phyloP scores from a whole-genome alignment of 2,888 invertebrate genomes.

The Lymantria dispar region DNA sequence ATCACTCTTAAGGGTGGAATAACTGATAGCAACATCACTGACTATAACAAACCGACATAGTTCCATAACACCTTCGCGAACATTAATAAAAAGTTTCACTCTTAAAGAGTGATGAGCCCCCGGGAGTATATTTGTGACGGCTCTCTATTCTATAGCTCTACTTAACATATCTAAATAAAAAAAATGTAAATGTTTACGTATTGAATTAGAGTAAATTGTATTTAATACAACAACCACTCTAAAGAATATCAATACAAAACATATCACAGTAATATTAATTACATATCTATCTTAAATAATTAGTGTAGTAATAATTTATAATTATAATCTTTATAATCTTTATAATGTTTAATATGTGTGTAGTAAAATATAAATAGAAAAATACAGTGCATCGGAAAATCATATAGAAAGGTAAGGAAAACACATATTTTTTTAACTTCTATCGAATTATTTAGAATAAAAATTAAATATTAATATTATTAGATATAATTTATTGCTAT shows the following conservation, averaged over 20 bases:
- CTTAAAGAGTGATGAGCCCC: conserved; percentile 74
- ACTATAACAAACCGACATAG: conserved; percentile 14
- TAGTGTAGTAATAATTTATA: neutral
- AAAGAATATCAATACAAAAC: conserved; percentile 79
- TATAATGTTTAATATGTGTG: conserved; percentile 6
- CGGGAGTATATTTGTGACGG: conserved; percentile 33
- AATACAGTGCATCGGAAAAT: conserved; percentile 5
- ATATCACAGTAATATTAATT: conserved; percentile 62
- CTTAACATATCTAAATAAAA: conserved; percentile 40
- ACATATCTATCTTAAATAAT: conserved; percentile 9
- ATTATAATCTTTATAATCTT: too few species aligned
- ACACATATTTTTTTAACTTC: neutral
- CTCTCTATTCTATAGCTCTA: conserved; percentile 16
- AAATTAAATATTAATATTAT: too few species aligned
- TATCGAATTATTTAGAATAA: neutral
- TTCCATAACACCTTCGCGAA: conserved; percentile 7
- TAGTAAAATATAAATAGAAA: conserved; percentile 8
- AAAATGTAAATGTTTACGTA: conserved; percentile 48
- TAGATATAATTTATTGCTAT: too few species aligned
- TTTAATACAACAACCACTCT: conserved; percentile 74
- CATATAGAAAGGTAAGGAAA: conserved; percentile 16
- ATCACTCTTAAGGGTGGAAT: conserved; percentile 75
- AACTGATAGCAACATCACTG: conserved; percentile 30
- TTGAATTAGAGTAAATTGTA: conserved; percentile 71
- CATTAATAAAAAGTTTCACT: conserved; percentile 3